phyloP scores from a whole-genome alignment of 2,113 vertebrate species.

The Castor canadensis region DNA sequence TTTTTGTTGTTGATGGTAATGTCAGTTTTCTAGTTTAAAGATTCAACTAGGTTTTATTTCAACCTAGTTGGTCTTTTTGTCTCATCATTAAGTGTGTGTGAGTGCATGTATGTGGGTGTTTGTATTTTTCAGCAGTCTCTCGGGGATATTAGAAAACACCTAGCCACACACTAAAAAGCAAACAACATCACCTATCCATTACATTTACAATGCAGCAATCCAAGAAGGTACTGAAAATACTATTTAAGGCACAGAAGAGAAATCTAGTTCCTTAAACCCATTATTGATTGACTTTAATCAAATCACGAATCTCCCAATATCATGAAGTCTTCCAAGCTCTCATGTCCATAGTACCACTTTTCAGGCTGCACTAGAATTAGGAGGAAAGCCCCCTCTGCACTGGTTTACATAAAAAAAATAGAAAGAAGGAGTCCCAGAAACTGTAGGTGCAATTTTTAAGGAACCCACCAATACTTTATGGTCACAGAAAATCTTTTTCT shows the following conservation, averaged over 20 bases:
- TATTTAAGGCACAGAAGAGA: not conserved
- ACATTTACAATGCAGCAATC: not conserved
- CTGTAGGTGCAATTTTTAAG: not conserved
- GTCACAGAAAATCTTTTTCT: not conserved
- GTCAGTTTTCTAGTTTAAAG: not conserved
- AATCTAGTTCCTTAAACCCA: not conserved
- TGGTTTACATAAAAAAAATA: not conserved
- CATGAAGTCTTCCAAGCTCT: too few species aligned
- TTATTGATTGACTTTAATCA: not conserved
- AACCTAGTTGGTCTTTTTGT: not conserved
- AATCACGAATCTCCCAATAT: too few species aligned
- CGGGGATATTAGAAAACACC: not conserved
- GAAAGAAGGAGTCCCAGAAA: not conserved
- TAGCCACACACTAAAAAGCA: not conserved
- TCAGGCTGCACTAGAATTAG: not conserved
- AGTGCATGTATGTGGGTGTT: rapidly evolving
- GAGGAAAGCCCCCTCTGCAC: not conserved
- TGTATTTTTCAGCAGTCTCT: not conserved
- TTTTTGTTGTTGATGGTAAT: not conserved
- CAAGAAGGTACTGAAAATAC: not conserved
- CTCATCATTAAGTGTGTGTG: not conserved
- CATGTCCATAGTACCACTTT: not conserved
- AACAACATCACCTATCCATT: not conserved
- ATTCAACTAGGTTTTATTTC: not conserved
- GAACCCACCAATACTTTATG: not conserved